Base-by-base conservation (phyloP, 2,797 vertebrate species). In the Ispidina picta region DNA sequence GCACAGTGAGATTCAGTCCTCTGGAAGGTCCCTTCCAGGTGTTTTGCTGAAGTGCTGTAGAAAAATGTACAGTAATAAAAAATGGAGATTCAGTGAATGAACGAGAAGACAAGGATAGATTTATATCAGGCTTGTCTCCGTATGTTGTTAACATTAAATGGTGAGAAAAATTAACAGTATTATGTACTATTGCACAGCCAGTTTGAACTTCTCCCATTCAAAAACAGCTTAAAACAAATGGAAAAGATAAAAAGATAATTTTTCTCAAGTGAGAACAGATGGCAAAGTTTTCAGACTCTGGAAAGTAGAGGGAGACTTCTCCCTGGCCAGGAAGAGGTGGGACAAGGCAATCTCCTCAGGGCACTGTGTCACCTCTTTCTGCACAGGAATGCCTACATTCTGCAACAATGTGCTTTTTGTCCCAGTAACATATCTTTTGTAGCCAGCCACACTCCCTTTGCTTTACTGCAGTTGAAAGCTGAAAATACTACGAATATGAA, bases 81-180 rank as follows among this genome's bases (percentile, higher is more conserved):
- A 85, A 43, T 5, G 64, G 62, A 75, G 62, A 72, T 90, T 87
- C 88, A 77, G 65, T 46, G 83, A 88, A 65, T 43, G 82, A 94
- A 89, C 54, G 19, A 26, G 81, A 55, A 86, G 91, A 29, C 78
- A 91, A 85, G 59, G 58, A 82, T 75, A 88, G 83, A 93, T 96
- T 95, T 96, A 91, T 83, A 75, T 76, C 65, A 75, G 69, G 51
- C 83, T 39, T 5, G 37, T 66, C 78, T 95, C 94, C 86, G 80
- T 95, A 85, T 95, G 91, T 77, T 93, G 86, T 88, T 92, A 91
- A 77, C 90, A 85, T 94, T 91, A 91, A 72, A 90, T 56, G 75
- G 91, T 0, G 7, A 90, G 81, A 92, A 77, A 93, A 93, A 95
- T 94, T 92, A 95, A 74, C 93, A 94, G 65, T 82, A 84, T 93